These are phyloP conservation scores for Cydia strobilella DNA, from an alignment of 1,140 invertebrate species.

Conservation along the genomic window DNA sequence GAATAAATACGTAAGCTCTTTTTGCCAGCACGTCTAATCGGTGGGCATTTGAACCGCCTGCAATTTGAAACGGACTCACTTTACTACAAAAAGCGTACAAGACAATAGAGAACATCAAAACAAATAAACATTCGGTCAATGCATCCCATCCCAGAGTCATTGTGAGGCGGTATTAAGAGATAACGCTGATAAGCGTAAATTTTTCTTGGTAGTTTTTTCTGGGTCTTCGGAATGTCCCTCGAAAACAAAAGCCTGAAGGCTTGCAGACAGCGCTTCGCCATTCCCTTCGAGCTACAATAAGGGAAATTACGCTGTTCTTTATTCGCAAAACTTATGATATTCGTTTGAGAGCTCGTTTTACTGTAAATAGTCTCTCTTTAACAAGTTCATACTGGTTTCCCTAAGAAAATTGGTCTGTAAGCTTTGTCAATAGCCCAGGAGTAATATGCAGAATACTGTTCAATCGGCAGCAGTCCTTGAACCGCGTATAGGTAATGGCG, in stretches of 20 bases:
- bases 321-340: background rate
- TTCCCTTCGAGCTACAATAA: background rate
- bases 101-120: conserved; percentile 1
- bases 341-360: background rate
- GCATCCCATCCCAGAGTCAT: background rate
- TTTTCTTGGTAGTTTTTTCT: background rate
- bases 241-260: background rate
- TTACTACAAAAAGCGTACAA: background rate
- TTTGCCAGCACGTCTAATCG: conserved; percentile 6
- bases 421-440: background rate
- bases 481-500: background rate
- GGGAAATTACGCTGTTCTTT: background rate
- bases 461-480: conserved; percentile 1
- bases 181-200: background rate
- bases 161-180: background rate
- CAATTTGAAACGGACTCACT: background rate
- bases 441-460: background rate
- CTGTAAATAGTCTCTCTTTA: background rate
- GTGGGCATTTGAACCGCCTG: background rate
- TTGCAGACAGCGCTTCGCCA: conserved; percentile 11
- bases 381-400: background rate
- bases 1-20: conserved; percentile 10
- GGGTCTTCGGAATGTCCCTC: background rate
- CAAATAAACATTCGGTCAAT: conserved; percentile 8
- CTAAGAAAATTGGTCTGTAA: background rate